Percentiles rank a stretch among this genome's conserved stretches.
Evolutionary conservation across 2,888 invertebrate genomes (phyloP).

Genomic region (Cataglyphis rosenhaueri): DNA sequence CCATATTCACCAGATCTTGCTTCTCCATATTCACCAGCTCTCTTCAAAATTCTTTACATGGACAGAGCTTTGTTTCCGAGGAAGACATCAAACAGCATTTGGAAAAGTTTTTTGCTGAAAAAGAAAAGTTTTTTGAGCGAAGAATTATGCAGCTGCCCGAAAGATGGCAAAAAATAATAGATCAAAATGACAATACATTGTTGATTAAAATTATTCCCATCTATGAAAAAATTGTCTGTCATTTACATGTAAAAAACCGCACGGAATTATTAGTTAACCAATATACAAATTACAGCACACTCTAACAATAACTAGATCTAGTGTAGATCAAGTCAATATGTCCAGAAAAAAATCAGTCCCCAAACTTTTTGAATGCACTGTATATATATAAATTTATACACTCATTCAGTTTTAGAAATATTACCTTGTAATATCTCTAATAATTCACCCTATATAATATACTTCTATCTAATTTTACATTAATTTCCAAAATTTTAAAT

Average conservation of each 20-base stretch:
- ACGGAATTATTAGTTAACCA: neutral
- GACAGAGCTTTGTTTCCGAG: conserved; percentile 48
- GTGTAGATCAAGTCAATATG: too few species aligned
- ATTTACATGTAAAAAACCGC: neutral
- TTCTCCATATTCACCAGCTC: conserved; percentile 45
- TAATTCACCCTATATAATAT: neutral
- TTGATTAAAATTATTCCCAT: neutral
- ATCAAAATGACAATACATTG: conserved; percentile 45
- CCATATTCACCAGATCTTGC: conserved; percentile 55
- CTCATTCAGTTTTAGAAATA: too few species aligned
- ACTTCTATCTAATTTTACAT: neutral
- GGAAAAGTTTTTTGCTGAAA: conserved; percentile 49
- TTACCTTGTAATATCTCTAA: too few species aligned
- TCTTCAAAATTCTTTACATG: conserved; percentile 57
- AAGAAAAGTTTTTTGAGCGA: conserved; percentile 60
- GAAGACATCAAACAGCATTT: conserved; percentile 55
- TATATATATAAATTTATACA: too few species aligned
- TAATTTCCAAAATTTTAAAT: neutral
- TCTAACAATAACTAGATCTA: too few species aligned
- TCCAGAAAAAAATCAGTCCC: too few species aligned
- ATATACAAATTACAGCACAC: too few species aligned
- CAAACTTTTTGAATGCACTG: too few species aligned
- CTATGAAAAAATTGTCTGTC: neutral
- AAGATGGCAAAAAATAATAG: conserved; percentile 68
- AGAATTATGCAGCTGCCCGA: conserved; percentile 65